These are phyloP conservation scores for Anagyrus pseudococci DNA, from an alignment of 2,888 invertebrate genomes.

Conservation along the genomic window DNA sequence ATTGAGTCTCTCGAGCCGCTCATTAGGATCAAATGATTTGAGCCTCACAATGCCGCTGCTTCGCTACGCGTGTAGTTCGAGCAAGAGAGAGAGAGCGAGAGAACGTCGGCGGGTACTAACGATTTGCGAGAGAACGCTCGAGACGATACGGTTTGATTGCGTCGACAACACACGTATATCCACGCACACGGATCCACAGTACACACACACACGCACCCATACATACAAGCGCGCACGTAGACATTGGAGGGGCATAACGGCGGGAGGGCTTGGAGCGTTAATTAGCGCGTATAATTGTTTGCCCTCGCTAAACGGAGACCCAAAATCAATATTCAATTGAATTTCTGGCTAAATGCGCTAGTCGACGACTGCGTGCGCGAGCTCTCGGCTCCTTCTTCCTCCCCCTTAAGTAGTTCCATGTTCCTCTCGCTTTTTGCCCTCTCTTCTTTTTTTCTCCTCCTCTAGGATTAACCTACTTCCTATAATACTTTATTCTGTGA, in stretches of 20 bases:
- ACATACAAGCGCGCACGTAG: too few relatives aligned
- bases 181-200: too few relatives aligned
- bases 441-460: not conserved
- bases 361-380: conserved; percentile 33
- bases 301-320: conserved; percentile 56
- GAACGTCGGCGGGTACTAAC: conserved; percentile 31
- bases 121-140: conserved; percentile 42
- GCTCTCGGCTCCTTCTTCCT: not conserved
- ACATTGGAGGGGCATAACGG: too few relatives aligned
- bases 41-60: conserved; percentile 29
- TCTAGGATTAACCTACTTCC: too few relatives aligned
- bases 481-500: too few relatives aligned
- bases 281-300: conserved; percentile 61
- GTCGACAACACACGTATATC: conserved; percentile 48
- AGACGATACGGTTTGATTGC: conserved; percentile 55
- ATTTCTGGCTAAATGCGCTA: conserved; percentile 53
- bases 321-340: conserved; percentile 55
- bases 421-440: not conserved
- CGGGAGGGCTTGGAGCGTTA: conserved; percentile 57
- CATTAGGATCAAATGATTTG: conserved; percentile 43
- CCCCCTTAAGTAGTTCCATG: not conserved
- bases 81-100: too few relatives aligned
- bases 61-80: too few relatives aligned
- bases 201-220: too few relatives aligned
- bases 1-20: conserved; percentile 8